Base-by-base conservation (phyloP, 1,140 invertebrate genomes). In the Delia radicum region DNA sequence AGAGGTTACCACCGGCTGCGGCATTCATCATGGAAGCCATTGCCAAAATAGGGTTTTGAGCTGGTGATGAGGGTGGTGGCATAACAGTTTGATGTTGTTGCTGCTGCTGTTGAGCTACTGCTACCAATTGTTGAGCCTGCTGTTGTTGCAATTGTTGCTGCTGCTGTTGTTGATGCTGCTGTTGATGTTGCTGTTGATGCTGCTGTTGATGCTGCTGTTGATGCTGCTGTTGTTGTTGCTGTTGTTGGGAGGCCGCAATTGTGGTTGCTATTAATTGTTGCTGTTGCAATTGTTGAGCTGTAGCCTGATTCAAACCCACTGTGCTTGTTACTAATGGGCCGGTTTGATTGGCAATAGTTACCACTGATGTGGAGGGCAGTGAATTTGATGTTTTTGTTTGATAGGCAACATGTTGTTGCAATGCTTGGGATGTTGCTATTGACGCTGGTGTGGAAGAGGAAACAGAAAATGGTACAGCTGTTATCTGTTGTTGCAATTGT, bases 391-490 rank as follows among this genome's bases (percentile, higher is more conserved):
- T 72, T 27, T 78, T 78, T 8, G 75, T 62, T 29, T 78, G 77
- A 76, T 75, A 77, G 13, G 71, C 33, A 3, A 65, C 73, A 42
- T 55, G 69, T 26, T 63, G 48, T 1, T 67, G 55, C 4, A 67
- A 31, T 1, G 79, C 81, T 79, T 79, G 81, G 7, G 83, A 84
- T 7, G 83, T 81, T 48, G 83, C 83, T 65, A 85, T 83, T 28
- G 80, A 82, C 2, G 79, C 87, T 79, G 88, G 79, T 79, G 87
- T 82, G 82, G 89, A 77, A 74, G 86, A 81, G 79, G 86, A 82
- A 81, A 90, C 80, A 46, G 87, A 88, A 79, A 86, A 80, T 79
- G 86, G 82, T 74, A 88, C 78, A 31, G 81, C n/a, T 79, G 79
- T 37, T 79, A 77, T 79, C 76, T 87, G 87, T 55, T 87, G 82